Base-by-base conservation (phyloP, 2,113 vertebrate genomes). In the Ranitomeya variabilis region DNA sequence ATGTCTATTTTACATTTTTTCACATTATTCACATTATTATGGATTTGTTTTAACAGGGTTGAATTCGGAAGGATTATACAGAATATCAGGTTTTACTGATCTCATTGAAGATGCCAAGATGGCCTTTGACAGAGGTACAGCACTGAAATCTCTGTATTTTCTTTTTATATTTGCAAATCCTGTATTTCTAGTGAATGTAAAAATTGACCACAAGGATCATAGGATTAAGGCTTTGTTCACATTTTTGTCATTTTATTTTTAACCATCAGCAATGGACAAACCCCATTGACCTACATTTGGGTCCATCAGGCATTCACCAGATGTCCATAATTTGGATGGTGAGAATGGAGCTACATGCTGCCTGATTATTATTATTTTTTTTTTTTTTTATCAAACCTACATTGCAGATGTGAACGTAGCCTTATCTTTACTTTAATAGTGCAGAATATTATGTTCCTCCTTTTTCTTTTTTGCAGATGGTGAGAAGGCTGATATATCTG, bases 61-160 rank as follows among this genome's bases (percentile, higher is more conserved):
- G 88, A 96, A 98, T 93, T 99, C 98, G 0, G 98, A 99, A 95
- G 98, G 98, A 89, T 94, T 99, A 0, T 99, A 99, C 94, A 95
- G 98, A 94, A 96, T 99, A 89, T 99, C 98, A 87, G 98, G 98
- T 91, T 99, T 99, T 94, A 99, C 97, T 78, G 98, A 99, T 91
- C 95, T 99, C 89, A 98, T 99, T 8, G 98, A 99, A 96, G 98
- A 99, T 79, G 98, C 98, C 93, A 99, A 99, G 95, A 95, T 99
- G 95, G 95, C 98, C 23, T 99, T 99, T 91, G 98, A 99, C 94
- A 96, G 98, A 97, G 98, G 98, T 99, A 93, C 1, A 13, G 11
- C 19, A 21, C 51, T 55, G 13, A 45, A 3, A 45, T 4, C 37
- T 45, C 37, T 45, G 37, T 45, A 45, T 45, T 45, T 6, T 14